phyloP scores from a whole-genome alignment of 2,113 vertebrate genomes.

The Elanus axillaris region DNA sequence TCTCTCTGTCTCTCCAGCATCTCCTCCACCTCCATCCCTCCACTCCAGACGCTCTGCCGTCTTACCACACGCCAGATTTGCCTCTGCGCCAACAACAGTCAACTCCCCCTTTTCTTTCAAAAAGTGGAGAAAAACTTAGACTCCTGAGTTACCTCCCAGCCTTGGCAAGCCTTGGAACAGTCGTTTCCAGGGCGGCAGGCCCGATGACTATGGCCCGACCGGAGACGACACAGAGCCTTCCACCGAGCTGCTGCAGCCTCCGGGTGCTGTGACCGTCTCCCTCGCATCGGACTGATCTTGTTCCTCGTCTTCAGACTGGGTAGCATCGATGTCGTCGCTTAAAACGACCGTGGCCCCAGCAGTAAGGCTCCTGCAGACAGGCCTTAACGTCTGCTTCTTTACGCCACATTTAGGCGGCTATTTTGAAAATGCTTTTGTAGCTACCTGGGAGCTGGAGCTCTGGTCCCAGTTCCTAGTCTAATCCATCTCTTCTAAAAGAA shows the following conservation, averaged over 20 bases:
- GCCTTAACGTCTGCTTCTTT: neutral
- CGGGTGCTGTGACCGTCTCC: neutral
- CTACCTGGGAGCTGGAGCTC: neutral
- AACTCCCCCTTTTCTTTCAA: neutral
- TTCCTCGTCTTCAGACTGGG: neutral
- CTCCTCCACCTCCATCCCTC: neutral
- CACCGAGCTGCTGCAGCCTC: neutral
- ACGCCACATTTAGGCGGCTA: neutral
- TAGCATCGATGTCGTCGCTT: accelerated
- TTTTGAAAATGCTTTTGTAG: neutral
- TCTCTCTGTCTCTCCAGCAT: neutral
- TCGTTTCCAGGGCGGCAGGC: neutral
- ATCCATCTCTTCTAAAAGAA: neutral
- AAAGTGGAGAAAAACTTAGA: neutral
- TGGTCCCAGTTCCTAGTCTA: neutral
- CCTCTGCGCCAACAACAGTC: neutral
- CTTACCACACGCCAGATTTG: neutral
- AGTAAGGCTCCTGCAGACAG: neutral
- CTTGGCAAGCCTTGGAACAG: neutral
- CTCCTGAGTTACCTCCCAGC: neutral
- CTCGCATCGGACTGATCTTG: neutral
- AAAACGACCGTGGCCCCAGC: neutral
- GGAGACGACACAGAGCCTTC: neutral
- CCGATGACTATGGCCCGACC: neutral
- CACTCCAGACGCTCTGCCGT: neutral